These are phyloP conservation scores for Lagodon rhomboides DNA, from an alignment of 2,797 vertebrate species.

Conservation along the genomic window DNA sequence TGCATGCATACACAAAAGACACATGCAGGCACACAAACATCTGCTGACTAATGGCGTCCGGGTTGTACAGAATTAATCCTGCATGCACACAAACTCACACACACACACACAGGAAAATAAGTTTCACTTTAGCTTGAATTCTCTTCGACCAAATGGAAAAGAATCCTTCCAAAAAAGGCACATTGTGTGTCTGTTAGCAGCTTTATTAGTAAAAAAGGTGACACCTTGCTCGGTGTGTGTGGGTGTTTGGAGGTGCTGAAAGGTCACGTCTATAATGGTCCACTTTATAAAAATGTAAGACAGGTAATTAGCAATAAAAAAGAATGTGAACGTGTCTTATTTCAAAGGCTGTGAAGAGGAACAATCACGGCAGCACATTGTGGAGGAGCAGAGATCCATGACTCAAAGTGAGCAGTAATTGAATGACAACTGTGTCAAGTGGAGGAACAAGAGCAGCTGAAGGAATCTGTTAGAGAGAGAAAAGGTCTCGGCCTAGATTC, in stretches of 20 bases:
- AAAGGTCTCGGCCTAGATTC: background rate
- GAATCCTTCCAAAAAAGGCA: background rate
- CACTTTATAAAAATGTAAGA: background rate
- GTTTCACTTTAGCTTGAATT: slow-evolving; percentile 5
- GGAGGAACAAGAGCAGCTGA: background rate
- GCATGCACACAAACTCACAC: background rate
- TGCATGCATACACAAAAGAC: slow-evolving; percentile 15
- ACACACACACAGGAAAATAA: background rate
- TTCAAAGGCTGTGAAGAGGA: background rate
- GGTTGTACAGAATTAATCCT: slow-evolving; percentile 6
- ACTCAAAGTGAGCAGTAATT: background rate
- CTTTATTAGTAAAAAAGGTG: background rate
- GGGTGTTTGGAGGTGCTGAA: background rate
- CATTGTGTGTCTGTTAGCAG: no score
- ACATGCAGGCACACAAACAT: slow-evolving; percentile 25
- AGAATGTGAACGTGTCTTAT: background rate
- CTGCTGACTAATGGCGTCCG: slow-evolving; percentile 41
- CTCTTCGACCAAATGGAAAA: background rate
- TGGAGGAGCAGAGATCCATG: background rate
- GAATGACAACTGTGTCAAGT: background rate
- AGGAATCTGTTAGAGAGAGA: background rate
- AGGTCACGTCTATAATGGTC: background rate
- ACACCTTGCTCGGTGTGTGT: background rate
- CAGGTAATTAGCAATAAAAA: slow-evolving; percentile 1
- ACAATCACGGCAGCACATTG: background rate